These are phyloP conservation scores for Hypomecis punctinalis DNA, from an alignment of 2,888 invertebrate species.

Conservation along the genomic window DNA sequence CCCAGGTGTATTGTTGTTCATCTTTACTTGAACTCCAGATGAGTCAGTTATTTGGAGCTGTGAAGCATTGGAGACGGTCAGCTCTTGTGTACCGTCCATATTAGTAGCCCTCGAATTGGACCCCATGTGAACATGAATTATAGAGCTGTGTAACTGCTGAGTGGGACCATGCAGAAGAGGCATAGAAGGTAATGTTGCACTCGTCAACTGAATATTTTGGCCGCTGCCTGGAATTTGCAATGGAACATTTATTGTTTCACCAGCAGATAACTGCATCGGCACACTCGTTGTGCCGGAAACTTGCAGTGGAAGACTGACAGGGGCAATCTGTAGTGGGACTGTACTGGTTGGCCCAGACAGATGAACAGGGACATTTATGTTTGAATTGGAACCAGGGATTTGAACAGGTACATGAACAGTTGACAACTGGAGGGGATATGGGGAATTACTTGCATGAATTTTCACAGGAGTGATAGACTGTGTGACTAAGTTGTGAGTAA, in stretches of 20 bases:
- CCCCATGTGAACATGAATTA: constrained; percentile 80
- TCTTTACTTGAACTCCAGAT: constrained; percentile 69
- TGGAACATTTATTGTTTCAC: constrained; percentile 79
- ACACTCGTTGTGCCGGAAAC: constrained; percentile 74
- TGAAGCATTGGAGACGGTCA: constrained; percentile 67
- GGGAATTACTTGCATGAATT: constrained; percentile 71
- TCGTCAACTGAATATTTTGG: constrained; percentile 73
- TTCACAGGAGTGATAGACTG: constrained; percentile 79
- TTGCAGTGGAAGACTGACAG: constrained; percentile 77
- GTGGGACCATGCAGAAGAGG: constrained; percentile 70
- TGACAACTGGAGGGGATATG: constrained; percentile 76
- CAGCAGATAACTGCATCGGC: constrained; percentile 75
- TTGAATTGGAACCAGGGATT: constrained; percentile 75
- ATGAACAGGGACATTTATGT: constrained; percentile 79
- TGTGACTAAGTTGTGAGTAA: constrained; percentile 76
- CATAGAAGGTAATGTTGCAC: constrained; percentile 71
- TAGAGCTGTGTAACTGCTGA: constrained; percentile 73
- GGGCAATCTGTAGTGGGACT: constrained; percentile 74
- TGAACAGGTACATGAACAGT: constrained; percentile 82
- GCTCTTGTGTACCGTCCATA: constrained; percentile 69
- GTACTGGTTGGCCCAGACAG: constrained; percentile 70
- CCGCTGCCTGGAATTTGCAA: constrained; percentile 69
- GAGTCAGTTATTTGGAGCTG: constrained; percentile 70
- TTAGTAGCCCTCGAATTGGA: constrained; percentile 65
- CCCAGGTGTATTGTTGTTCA: constrained; percentile 63